Conservation (phyloP, 1,140 invertebrate species). For the Pachypsylla venusta region DNA sequence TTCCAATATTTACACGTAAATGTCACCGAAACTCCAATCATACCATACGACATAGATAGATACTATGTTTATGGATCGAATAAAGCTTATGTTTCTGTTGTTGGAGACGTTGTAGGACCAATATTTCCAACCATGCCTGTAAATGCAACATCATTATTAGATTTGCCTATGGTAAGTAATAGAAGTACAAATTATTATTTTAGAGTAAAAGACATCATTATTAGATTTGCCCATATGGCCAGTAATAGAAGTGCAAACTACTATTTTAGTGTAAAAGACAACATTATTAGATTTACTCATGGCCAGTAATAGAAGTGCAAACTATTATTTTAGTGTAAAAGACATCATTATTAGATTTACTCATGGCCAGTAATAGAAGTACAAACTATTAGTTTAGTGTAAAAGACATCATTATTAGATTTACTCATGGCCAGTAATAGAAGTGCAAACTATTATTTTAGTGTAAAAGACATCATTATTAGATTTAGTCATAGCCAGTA, state of each 20-base stretch:
- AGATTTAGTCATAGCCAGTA: background rate
- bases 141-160: constrained; percentile 62
- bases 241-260: too few species aligned
- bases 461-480: too few species aligned
- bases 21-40: constrained; percentile 77
- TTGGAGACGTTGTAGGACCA: constrained; percentile 89
- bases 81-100: constrained; percentile 65
- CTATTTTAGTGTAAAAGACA: too few species aligned
- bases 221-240: background rate
- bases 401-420: constrained; percentile 57
- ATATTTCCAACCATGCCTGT: constrained; percentile 86
- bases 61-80: constrained; percentile 93
- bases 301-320: too few species aligned
- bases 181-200: constrained; percentile 5
- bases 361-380: background rate
- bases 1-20: constrained; percentile 93
- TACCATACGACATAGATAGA: constrained; percentile 72
- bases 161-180: constrained; percentile 55
- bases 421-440: constrained; percentile 51
- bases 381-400: too few species aligned
- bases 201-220: too few species aligned
- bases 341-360: background rate
- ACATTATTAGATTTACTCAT: too few species aligned
- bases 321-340: too few species aligned
- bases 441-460: constrained; percentile 2